These are phyloP conservation scores for Lepilemur septentrionalis DNA, from an alignment of 2,797 vertebrate species.

Conservation along the genomic window DNA sequence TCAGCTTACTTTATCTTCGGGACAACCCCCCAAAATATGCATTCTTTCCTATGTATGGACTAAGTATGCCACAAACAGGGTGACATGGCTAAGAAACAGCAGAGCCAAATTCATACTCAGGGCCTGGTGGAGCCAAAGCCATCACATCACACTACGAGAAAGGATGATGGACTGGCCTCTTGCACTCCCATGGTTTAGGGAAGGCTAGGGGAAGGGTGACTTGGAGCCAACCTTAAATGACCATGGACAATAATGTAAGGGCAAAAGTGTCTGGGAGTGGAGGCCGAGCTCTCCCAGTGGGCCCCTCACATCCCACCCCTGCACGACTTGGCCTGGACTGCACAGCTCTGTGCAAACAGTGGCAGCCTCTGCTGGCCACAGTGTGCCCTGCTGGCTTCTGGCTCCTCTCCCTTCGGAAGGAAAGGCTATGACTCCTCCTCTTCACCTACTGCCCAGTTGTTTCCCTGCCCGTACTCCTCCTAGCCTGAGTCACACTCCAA, in stretches of 20 bases:
- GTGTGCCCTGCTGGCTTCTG: background rate
- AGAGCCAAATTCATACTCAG: background rate
- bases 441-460: background rate
- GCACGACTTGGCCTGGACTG: background rate
- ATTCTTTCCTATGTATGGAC: background rate
- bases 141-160: background rate
- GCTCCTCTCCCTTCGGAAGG: background rate
- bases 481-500: background rate
- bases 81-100: background rate
- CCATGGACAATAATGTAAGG: background rate
- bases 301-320: background rate
- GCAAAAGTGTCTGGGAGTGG: background rate
- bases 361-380: background rate
- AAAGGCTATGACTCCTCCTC: background rate
- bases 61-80: background rate
- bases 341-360: background rate
- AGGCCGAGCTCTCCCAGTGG: background rate
- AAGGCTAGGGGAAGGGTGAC: background rate
- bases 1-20: background rate
- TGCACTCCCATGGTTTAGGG: background rate
- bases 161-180: background rate
- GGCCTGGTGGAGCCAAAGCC: background rate
- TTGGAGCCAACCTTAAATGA: background rate
- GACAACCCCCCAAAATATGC: background rate
- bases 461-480: background rate